phyloP scores from a whole-genome alignment of 2,888 invertebrate species.

The Synergus laeviventris region DNA sequence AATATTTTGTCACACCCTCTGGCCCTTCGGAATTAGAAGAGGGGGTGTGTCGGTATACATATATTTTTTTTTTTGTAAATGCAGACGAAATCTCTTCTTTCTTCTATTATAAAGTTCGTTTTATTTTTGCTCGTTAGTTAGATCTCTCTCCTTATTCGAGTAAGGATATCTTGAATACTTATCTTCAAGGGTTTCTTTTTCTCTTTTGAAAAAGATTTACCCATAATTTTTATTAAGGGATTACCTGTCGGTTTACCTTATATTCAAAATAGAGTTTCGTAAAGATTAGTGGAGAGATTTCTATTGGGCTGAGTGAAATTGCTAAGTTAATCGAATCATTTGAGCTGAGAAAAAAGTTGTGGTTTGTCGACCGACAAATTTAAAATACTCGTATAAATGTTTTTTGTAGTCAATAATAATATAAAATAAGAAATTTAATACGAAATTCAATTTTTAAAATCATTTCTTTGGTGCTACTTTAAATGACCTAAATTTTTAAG shows the following conservation, averaged over 20 bases:
- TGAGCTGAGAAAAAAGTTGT: not conserved
- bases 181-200: conserved; percentile 1
- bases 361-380: not conserved
- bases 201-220: not conserved
- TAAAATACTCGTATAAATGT: no score
- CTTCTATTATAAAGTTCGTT: conserved; percentile 35
- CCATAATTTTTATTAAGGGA: not conserved
- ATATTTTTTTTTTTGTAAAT: not conserved
- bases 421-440: not conserved
- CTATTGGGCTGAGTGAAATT: not conserved
- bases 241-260: not conserved
- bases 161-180: not conserved
- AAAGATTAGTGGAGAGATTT: not conserved
- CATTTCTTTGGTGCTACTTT: no score
- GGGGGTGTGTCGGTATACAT: not conserved
- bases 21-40: no score
- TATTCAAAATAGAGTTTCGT: not conserved
- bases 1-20: no score
- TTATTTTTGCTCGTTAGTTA: conserved; percentile 20
- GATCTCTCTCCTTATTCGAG: not conserved
- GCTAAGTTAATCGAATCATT: no score
- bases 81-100: not conserved
- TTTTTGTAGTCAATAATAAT: not conserved
- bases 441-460: not conserved
- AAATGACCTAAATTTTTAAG: no score